Percentiles rank a stretch among this genome's conserved stretches.
Evolutionary conservation across 2,888 invertebrate genomes (phyloP).

Genomic region (Philonicus albiceps): DNA sequence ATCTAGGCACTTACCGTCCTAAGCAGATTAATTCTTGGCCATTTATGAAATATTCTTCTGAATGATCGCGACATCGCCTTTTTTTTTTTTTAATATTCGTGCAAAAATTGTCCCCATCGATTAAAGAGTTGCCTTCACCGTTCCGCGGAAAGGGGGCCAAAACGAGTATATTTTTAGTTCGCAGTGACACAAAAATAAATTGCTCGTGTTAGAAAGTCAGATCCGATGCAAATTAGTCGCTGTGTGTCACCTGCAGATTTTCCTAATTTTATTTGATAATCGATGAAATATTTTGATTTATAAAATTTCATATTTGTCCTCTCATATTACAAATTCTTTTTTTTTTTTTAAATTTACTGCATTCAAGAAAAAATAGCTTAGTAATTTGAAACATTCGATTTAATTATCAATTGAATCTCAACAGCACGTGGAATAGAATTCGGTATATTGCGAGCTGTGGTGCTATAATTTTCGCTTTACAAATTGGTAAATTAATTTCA

Average conservation of each 20-base stretch:
- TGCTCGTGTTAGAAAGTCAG: neutral
- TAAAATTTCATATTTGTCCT: no score
- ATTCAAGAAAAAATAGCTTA: no score
- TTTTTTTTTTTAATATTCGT: neutral
- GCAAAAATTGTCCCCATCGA: neutral
- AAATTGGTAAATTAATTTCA: neutral
- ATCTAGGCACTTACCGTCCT: neutral
- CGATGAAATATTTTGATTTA: neutral
- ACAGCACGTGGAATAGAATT: neutral
- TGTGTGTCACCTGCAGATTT: neutral
- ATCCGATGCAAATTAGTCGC: neutral
- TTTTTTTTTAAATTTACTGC: no score
- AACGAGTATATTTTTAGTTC: neutral
- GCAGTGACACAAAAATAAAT: neutral
- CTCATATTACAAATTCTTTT: no score
- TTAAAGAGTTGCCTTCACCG: neutral
- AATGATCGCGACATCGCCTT: neutral
- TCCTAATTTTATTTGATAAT: neutral
- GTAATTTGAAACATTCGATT: neutral
- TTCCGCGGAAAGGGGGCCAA: neutral
- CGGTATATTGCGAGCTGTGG: neutral
- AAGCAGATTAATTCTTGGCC: neutral
- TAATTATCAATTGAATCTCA: neutral
- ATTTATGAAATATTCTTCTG: neutral
- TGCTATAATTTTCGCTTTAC: neutral